A percentile compares a stretch with the other conserved stretches of the same genome.
Conservation (phyloP, 1,140 invertebrate genomes). For the Choristoneura fumiferana region DNA sequence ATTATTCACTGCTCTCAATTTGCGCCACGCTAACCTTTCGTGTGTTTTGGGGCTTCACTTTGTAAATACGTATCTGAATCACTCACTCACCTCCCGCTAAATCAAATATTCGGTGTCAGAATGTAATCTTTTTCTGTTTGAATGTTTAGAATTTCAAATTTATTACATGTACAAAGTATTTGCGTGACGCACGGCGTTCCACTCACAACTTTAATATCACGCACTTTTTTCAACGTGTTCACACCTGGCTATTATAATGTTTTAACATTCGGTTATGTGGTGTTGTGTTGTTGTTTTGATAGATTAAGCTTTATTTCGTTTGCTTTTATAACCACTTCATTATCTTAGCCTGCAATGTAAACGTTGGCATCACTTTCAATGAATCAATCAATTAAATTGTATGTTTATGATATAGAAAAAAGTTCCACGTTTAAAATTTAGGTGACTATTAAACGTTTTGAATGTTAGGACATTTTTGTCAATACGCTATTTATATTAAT, state of each 20-base stretch:
- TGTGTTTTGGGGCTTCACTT: slow-evolving; percentile 64
- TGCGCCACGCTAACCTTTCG: slow-evolving; percentile 67
- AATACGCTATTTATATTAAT: no score
- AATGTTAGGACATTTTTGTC: no score
- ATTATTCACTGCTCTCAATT: slow-evolving; percentile 65
- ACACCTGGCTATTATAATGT: slow-evolving; percentile 1
- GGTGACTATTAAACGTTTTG: no score
- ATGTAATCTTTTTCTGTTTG: slow-evolving; percentile 33
- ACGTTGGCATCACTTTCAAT: no score
- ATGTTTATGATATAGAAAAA: no score
- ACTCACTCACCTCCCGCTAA: slow-evolving; percentile 46
- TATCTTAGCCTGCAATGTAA: no score
- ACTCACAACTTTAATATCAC: slow-evolving; percentile 19
- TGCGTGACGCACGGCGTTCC: slow-evolving; percentile 35
- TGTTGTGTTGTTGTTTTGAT: neutral
- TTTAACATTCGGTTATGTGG: slow-evolving; percentile 4
- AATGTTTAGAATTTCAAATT: slow-evolving; percentile 39
- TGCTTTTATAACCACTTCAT: no score
- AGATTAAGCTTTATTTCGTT: no score
- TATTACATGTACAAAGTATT: no score
- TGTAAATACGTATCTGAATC: slow-evolving; percentile 72
- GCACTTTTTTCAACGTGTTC: slow-evolving; percentile 7
- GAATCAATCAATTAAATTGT: no score
- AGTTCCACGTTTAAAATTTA: no score
- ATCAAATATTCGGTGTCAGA: slow-evolving; percentile 33